Base-by-base conservation (phyloP, 2,113 vertebrate genomes). In the Osmerus eperlanus region DNA sequence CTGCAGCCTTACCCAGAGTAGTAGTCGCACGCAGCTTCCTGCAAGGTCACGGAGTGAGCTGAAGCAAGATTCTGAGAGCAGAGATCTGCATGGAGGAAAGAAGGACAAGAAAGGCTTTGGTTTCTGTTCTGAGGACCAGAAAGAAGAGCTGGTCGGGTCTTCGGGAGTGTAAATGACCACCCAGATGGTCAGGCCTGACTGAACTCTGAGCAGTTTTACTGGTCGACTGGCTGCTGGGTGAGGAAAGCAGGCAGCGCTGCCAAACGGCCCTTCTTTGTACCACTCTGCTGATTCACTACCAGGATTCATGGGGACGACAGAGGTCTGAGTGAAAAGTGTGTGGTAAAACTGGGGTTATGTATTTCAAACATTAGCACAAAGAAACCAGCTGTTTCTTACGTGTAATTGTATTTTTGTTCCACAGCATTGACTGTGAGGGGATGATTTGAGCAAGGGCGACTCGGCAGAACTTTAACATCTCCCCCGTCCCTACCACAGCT, bases 21-120 rank as follows among this genome's bases (percentile, higher is more conserved):
- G 18, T 12, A 4, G 8, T 59, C 56, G n/a, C n/a, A 59, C 8
- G n/a, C 21, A 65, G 11, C 54, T 73, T 41, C 15, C 51, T 1
- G 1, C 32, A 5, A 32, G 47, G 47, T 47, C 47, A 36, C 63
- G 58, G 70, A 62, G 7, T 9, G 53, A 13, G 36, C 29, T 61
- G 51, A 28, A 73, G 32, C 4, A 65, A 72, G 23, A 60, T 41
- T 18, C 29, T 29, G 16, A 53, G 41, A 32, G 19, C 63, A 70
- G 13, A 16, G 55, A 51, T 28, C 19, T n/a, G 56, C 63, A 54
- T 36, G n/a, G 56, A 65, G 29, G 47, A 72, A 55, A 52, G 28
- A 15, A 15, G 70, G 8, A 47, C 41, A 36, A 52, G 61, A 13
- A 15, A 29, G 11, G 19, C 19, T 2, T 25, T 25, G 59, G 56